These are phyloP conservation scores for Drosophila ochracea DNA, from an alignment of 2,888 invertebrate species.

Conservation along the genomic window DNA sequence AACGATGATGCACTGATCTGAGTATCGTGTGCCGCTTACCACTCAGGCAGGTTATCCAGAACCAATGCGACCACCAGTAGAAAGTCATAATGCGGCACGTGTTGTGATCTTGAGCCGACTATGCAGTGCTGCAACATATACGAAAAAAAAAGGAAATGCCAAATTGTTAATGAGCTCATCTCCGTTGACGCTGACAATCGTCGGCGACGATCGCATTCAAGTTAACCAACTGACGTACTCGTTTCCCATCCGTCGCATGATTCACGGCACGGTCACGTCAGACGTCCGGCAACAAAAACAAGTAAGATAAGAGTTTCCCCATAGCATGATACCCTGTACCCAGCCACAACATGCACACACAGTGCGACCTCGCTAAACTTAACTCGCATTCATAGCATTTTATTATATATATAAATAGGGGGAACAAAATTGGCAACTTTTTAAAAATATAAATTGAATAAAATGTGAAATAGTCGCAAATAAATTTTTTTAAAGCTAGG, in stretches of 20 bases:
- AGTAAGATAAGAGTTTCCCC: not conserved
- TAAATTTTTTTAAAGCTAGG: not conserved
- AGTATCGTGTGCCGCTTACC: conserved; percentile 55
- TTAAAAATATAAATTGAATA: not conserved
- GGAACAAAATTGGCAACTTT: not conserved
- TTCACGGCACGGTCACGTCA: conserved; percentile 20
- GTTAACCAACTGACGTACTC: conserved; percentile 6
- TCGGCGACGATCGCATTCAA: conserved; percentile 27
- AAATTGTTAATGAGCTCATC: conserved; percentile 17
- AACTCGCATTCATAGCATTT: no score
- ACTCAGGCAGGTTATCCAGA: conserved; percentile 90
- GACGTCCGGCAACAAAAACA: conserved; percentile 7
- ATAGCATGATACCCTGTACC: not conserved
- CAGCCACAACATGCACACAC: no score
- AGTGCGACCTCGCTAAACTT: no score
- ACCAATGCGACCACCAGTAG: conserved; percentile 96
- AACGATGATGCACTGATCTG: not conserved
- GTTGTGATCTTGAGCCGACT: conserved; percentile 66
- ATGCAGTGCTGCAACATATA: conserved; percentile 42
- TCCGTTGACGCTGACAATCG: conserved; percentile 4
- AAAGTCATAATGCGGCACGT: conserved; percentile 89
- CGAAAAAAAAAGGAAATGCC: conserved; percentile 12
- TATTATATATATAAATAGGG: no score
- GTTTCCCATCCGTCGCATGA: conserved; percentile 50
- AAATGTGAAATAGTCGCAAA: not conserved